Percentiles rank a stretch among this genome's conserved stretches.
phyloP scores from a whole-genome alignment of 2,113 vertebrate genomes.

The Xerus inauris region DNA sequence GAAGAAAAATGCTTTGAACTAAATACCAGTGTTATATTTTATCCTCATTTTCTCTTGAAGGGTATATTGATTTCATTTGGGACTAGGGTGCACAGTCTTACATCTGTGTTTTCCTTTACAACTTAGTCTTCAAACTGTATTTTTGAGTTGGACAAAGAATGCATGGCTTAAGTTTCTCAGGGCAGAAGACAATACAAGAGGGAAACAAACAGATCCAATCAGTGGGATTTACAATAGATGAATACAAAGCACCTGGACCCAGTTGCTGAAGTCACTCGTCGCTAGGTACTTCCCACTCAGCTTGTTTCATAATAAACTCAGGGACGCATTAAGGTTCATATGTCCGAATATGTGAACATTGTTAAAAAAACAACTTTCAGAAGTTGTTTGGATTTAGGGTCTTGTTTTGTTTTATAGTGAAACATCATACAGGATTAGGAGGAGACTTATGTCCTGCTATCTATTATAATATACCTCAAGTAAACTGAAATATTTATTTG shows the following conservation, averaged over 20 bases:
- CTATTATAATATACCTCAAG: neutral
- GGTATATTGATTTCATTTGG: conserved; percentile 52
- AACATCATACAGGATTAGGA: conserved; percentile 16
- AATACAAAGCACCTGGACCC: conserved; percentile 43
- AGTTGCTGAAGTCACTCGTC: conserved; percentile 39
- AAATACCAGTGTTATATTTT: conserved; percentile 38
- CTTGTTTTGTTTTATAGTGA: conserved; percentile 55
- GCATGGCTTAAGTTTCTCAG: conserved; percentile 51
- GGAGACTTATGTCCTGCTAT: neutral
- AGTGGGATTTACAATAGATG: conserved; percentile 41
- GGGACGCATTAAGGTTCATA: neutral
- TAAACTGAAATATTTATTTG: conserved; percentile 4
- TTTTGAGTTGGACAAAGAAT: conserved; percentile 56
- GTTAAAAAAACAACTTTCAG: neutral
- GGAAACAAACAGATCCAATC: conserved; percentile 25
- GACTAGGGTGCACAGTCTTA: conserved; percentile 18
- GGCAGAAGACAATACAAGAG: neutral
- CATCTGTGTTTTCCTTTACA: conserved; percentile 30
- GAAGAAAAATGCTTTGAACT: conserved; percentile 40
- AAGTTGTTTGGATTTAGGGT: conserved; percentile 14
- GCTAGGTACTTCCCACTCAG: neutral
- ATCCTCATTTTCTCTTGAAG: conserved; percentile 26
- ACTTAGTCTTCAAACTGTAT: conserved; percentile 38
- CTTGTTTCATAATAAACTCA: conserved; percentile 42
- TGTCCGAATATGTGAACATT: conserved; percentile 37